Evolutionary conservation across 2,888 invertebrate genomes (phyloP).

Genomic region (Nematopogon swammerdamellus): DNA sequence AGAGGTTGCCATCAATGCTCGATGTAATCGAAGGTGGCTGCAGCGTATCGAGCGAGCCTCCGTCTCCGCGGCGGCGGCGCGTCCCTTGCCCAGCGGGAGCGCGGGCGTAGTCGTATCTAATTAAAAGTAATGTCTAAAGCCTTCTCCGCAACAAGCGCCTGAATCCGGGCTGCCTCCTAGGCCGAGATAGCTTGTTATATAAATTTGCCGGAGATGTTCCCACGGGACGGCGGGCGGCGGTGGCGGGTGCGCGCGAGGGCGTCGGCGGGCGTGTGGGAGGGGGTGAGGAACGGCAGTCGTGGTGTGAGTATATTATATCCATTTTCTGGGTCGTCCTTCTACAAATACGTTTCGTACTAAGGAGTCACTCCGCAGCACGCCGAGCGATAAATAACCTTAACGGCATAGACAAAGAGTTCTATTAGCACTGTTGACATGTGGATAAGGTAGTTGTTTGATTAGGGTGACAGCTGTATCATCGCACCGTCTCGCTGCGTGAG

Average conservation of each 20-base stretch:
- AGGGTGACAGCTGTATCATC: slow-evolving; percentile 56
- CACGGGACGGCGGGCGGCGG: neutral
- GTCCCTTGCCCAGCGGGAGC: too few species aligned
- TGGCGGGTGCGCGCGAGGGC: neutral
- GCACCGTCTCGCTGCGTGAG: too few species aligned
- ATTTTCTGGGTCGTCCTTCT: slow-evolving; percentile 58
- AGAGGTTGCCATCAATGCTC: too few species aligned
- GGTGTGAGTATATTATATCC: slow-evolving; percentile 57
- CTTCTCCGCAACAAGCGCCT: neutral
- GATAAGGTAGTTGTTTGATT: slow-evolving; percentile 58
- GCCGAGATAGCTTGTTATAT: slow-evolving; percentile 55
- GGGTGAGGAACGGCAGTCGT: slow-evolving; percentile 37
- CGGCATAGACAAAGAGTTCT: neutral
- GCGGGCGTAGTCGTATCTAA: slow-evolving; percentile 24
- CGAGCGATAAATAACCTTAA: slow-evolving; percentile 11
- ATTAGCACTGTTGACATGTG: slow-evolving; percentile 17
- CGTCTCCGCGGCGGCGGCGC: too few species aligned
- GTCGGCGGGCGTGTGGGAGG: neutral
- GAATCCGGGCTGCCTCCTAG: slow-evolving; percentile 7
- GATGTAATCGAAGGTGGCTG: too few species aligned
- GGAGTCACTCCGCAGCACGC: slow-evolving; percentile 44
- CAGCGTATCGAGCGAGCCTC: too few species aligned
- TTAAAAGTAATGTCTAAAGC: slow-evolving; percentile 51
- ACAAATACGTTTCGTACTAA: slow-evolving; percentile 53
- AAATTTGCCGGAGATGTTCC: slow-evolving; percentile 34